These are phyloP conservation scores for Periophthalmodon schlosseri DNA, from an alignment of 2,113 vertebrate species.

Conservation along the genomic window DNA sequence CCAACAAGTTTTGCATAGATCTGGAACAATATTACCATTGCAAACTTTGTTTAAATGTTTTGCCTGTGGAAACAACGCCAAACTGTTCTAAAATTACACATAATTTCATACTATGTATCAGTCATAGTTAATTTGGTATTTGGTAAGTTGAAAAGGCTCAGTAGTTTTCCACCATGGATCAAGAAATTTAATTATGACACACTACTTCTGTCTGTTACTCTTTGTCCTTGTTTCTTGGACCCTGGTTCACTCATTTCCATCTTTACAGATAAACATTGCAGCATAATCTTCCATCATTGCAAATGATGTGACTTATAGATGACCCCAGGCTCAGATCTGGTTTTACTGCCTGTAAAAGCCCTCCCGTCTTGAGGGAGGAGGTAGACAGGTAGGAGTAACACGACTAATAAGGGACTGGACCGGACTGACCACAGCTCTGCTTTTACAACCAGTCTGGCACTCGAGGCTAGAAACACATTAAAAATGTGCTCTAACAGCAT, in stretches of 20 bases:
- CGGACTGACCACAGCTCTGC: slow-evolving; percentile 26
- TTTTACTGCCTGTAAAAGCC: not conserved
- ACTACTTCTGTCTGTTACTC: too few relatives aligned
- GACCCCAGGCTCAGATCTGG: not conserved
- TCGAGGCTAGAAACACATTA: slow-evolving; percentile 37
- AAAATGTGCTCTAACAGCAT: slow-evolving; percentile 37
- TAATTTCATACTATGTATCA: too few relatives aligned
- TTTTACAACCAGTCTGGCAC: slow-evolving; percentile 43
- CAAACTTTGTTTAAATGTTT: not conserved
- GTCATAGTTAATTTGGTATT: not conserved
- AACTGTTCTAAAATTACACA: too few relatives aligned
- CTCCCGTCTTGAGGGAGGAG: not conserved
- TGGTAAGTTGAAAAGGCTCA: not conserved
- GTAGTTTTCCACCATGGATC: not conserved
- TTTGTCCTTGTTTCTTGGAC: not conserved
- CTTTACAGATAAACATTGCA: not conserved
- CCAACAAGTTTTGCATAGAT: not conserved
- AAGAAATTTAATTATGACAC: not conserved
- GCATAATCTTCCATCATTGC: slow-evolving; percentile 1
- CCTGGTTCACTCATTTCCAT: not conserved
- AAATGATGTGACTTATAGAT: not conserved
- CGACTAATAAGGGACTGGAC: not conserved
- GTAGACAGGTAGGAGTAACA: not conserved
- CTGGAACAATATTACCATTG: not conserved
- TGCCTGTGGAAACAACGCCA: not conserved